Percentiles rank a stretch among this genome's conserved stretches.
These are phyloP conservation scores for Pollachius pollachius DNA, from an alignment of 2,113 vertebrate genomes.

Conservation along the genomic window DNA sequence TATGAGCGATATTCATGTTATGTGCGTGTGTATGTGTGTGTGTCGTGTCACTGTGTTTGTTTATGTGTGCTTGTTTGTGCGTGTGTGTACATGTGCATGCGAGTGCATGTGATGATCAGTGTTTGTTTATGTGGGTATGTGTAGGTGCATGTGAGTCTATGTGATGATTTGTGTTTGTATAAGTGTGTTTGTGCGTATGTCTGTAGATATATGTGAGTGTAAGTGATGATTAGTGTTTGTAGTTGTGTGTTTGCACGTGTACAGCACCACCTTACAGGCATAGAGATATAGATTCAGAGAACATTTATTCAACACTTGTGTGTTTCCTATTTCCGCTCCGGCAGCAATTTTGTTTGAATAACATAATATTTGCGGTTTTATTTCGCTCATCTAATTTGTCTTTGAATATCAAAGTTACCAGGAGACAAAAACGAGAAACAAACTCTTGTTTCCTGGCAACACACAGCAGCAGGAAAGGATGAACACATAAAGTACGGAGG, in stretches of 20 bases:
- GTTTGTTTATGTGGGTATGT: background rate
- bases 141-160: background rate
- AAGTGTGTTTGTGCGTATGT: background rate
- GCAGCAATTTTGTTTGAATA: background rate
- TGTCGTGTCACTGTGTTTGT: too few species aligned
- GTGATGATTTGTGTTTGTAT: too few species aligned
- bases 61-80: background rate
- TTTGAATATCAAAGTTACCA: conserved; percentile 43
- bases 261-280: too few species aligned
- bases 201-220: too few species aligned
- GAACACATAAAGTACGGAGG: background rate
- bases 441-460: conserved; percentile 55
- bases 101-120: background rate
- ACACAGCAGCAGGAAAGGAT: background rate
- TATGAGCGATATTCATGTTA: background rate
- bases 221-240: background rate
- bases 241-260: background rate
- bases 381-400: conserved; percentile 8
- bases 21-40: background rate
- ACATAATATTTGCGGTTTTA: background rate
- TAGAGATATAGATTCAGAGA: background rate
- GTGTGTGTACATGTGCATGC: background rate
- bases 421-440: background rate
- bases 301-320: background rate
- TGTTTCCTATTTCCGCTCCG: background rate